phyloP scores from a whole-genome alignment of 2,888 invertebrate genomes.

The Pemphredon lugubris region DNA sequence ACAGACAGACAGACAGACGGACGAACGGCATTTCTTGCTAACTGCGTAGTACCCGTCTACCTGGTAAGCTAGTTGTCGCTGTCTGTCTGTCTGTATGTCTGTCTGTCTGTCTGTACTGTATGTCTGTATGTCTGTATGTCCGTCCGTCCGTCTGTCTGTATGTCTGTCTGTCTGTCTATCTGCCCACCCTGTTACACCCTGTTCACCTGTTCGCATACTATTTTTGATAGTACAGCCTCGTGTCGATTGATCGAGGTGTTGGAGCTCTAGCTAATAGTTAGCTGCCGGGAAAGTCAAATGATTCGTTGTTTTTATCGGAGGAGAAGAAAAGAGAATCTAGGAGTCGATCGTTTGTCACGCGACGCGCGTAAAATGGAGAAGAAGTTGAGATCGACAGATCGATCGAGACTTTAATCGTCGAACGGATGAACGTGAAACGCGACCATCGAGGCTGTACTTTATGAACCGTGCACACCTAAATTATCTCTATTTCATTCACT shows the following conservation, averaged over 20 bases:
- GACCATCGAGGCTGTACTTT: conserved; percentile 52
- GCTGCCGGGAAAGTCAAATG: no score
- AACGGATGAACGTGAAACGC: no score
- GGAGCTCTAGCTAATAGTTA: no score
- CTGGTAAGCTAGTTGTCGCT: conserved; percentile 78
- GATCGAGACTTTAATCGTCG: no score
- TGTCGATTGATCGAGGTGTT: neutral
- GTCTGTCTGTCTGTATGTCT: conserved; percentile 66
- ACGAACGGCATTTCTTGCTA: conserved; percentile 68
- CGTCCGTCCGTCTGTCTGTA: conserved; percentile 58
- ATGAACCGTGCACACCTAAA: conserved; percentile 72
- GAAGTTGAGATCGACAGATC: no score
- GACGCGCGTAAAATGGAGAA: no score
- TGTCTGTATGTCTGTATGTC: conserved; percentile 66
- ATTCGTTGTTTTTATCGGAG: no score
- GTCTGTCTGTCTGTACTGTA: conserved; percentile 60
- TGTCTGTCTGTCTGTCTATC: conserved; percentile 65
- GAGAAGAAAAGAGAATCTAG: no score
- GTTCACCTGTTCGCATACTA: conserved; percentile 58
- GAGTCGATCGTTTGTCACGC: no score
- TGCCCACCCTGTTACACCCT: conserved; percentile 58
- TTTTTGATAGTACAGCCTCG: conserved; percentile 54
- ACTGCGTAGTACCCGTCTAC: conserved; percentile 68
- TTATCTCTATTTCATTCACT: conserved; percentile 74
- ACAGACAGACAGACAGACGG: conserved; percentile 75